phyloP scores from a whole-genome alignment of 2,888 invertebrate genomes.

The Lasioglossum pauxillum region DNA sequence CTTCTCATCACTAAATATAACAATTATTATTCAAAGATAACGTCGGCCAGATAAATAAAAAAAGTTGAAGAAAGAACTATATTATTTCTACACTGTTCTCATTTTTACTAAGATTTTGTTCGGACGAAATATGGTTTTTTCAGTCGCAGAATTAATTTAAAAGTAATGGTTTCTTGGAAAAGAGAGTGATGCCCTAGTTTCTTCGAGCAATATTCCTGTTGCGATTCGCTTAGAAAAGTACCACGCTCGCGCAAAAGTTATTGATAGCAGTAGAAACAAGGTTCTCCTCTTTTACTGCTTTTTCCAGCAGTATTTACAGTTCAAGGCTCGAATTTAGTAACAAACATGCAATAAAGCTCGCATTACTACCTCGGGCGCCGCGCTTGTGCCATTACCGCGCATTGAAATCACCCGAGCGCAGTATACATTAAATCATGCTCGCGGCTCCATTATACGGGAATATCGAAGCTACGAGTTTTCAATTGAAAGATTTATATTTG shows the following conservation, averaged over 20 bases:
- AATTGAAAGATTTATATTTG: background rate
- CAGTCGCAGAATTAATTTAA: background rate
- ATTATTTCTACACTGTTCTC: background rate
- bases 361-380: background rate
- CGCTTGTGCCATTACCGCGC: slow-evolving; percentile 11
- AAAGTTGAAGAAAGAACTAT: background rate
- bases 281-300: background rate
- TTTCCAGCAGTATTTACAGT: background rate
- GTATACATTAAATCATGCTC: slow-evolving; percentile 1
- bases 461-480: background rate
- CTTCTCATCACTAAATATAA: background rate
- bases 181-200: background rate
- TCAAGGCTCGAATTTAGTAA: slow-evolving; percentile 4
- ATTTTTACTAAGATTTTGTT: no score
- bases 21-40: background rate
- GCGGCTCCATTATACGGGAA: background rate
- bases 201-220: background rate
- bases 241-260: background rate
- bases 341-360: background rate
- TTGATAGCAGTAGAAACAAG: background rate
- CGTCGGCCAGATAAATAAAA: background rate
- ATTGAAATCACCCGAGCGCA: background rate
- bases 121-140: background rate
- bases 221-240: background rate
- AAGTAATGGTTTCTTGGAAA: background rate